phyloP scores from a whole-genome alignment of 2,888 invertebrate species.

The Parascotia fuliginaria region DNA sequence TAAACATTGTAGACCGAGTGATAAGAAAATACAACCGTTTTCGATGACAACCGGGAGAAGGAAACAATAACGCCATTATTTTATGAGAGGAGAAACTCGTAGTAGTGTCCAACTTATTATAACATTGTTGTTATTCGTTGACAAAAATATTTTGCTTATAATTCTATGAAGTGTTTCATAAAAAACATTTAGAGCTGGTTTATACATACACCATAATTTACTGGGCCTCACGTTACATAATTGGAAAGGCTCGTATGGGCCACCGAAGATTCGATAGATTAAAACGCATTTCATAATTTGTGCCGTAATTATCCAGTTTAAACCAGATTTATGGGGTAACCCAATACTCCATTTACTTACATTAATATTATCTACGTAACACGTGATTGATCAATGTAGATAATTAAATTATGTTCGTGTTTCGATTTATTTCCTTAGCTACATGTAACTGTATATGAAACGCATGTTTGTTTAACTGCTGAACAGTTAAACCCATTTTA shows the following conservation, averaged over 20 bases:
- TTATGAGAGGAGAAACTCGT: too few relatives aligned
- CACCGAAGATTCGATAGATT: conserved; percentile 54
- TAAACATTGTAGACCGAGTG: too few relatives aligned
- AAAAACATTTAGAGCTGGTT: neutral
- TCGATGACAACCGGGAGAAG: too few relatives aligned
- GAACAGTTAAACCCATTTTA: too few relatives aligned
- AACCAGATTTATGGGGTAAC: conserved; percentile 63
- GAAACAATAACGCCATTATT: too few relatives aligned
- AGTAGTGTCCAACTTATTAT: too few relatives aligned
- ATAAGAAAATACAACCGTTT: too few relatives aligned
- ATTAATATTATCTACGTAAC: conserved; percentile 48
- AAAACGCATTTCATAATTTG: conserved; percentile 65
- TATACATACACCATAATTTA: conserved; percentile 42
- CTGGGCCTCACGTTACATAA: conserved; percentile 57
- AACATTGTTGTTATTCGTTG: too few relatives aligned
- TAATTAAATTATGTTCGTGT: conserved; percentile 31
- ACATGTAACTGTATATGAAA: conserved; percentile 8
- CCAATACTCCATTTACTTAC: conserved; percentile 55
- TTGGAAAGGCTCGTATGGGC: conserved; percentile 52
- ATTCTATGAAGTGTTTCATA: neutral
- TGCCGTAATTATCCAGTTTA: conserved; percentile 60
- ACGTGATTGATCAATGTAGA: conserved; percentile 40
- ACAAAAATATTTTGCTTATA: neutral
- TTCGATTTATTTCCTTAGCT: conserved; percentile 21
- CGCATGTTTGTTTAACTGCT: conserved; percentile 20